Conservation (phyloP, 2,113 vertebrate species). For the Cebus imitator region DNA sequence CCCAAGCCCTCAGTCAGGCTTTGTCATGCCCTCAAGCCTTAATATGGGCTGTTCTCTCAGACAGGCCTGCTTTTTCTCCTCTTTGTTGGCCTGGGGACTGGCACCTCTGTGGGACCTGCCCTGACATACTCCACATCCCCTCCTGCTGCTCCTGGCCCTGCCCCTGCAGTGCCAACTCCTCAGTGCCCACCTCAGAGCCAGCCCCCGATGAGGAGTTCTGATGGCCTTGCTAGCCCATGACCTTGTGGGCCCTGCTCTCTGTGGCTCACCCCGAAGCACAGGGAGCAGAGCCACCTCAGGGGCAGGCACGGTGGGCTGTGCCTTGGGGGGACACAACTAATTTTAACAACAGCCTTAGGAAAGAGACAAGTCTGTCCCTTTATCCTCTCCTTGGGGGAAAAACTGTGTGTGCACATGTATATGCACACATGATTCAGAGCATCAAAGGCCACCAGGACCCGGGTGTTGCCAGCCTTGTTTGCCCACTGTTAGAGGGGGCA, state of each 20-base stretch:
- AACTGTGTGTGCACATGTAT: accelerated
- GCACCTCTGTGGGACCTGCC: neutral
- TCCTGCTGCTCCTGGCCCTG: neutral
- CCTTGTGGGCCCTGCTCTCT: neutral
- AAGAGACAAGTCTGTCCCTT: neutral
- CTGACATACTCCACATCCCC: too few relatives aligned
- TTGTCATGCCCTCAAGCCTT: neutral
- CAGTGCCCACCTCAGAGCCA: accelerated
- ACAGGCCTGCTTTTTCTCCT: too few relatives aligned
- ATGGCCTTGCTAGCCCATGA: too few relatives aligned
- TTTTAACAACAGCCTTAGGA: constrained; percentile 46
- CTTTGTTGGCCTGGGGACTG: neutral
- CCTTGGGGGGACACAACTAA: neutral
- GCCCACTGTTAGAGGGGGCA: neutral
- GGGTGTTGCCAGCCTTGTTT: accelerated
- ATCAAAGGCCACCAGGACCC: accelerated
- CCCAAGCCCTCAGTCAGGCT: neutral
- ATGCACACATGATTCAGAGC: accelerated
- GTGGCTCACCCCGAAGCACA: accelerated
- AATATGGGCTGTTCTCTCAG: neutral
- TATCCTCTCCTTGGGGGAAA: neutral
- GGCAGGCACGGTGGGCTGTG: neutral
- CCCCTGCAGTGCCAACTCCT: too few relatives aligned
- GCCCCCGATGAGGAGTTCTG: neutral
- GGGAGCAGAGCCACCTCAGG: neutral